phyloP scores from a whole-genome alignment of 2,113 vertebrate genomes.

The Perca flavescens region DNA sequence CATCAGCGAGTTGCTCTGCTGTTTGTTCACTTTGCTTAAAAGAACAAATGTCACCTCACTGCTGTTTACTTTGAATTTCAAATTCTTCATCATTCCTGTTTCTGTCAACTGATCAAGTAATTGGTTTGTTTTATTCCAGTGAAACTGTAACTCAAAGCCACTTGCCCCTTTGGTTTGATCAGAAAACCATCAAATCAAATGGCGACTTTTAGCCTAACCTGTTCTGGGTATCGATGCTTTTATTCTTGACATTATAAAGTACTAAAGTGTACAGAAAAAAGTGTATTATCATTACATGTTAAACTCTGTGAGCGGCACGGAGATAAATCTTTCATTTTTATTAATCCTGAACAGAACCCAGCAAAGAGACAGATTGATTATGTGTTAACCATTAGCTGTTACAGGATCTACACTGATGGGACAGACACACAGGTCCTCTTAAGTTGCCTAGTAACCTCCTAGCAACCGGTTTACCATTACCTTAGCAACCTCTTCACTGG shows the following conservation, averaged over 20 bases:
- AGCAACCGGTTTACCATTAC: constrained; percentile 38
- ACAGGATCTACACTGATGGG: constrained; percentile 13
- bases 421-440: constrained; percentile 35
- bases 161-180: background rate
- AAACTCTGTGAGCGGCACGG: background rate
- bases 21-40: constrained; percentile 19
- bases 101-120: background rate
- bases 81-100: background rate
- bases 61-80: background rate
- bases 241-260: background rate
- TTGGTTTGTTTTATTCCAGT: background rate
- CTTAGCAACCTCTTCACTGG: constrained; percentile 37
- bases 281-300: background rate
- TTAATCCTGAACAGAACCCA: constrained; percentile 3
- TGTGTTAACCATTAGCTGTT: constrained; percentile 74
- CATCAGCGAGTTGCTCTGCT: constrained; percentile 27
- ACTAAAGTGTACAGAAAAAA: background rate
- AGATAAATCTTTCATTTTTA: background rate
- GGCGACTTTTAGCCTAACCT: background rate
- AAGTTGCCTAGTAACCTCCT: constrained; percentile 59
- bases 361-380: constrained; percentile 38
- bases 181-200: background rate
- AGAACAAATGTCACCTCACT: background rate
- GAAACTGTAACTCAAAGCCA: background rate
- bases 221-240: background rate